Evolutionary conservation across 1,140 invertebrate genomes (phyloP).

Genomic region (Glossosoma conforme): DNA sequence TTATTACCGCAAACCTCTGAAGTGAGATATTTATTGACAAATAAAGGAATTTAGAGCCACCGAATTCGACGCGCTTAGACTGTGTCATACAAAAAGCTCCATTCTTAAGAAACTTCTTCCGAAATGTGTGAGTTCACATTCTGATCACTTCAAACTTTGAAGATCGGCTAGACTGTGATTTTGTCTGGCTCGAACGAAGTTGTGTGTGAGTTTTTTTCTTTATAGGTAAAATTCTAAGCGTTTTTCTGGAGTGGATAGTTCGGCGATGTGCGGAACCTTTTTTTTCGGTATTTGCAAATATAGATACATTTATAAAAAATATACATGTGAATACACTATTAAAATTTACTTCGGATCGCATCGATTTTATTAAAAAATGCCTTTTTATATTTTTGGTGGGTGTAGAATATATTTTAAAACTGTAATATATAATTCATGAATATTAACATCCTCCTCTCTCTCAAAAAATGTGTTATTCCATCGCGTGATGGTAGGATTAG

Average conservation of each 20-base stretch:
- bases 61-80: background rate
- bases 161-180: background rate
- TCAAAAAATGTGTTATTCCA: too few relatives aligned
- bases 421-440: too few relatives aligned
- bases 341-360: too few relatives aligned
- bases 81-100: background rate
- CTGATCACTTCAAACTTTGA: background rate
- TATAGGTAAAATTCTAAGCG: background rate
- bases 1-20: constrained; percentile 11
- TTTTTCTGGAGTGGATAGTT: background rate
- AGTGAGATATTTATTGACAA: constrained; percentile 21
- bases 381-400: too few relatives aligned
- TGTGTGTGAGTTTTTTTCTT: constrained; percentile 1
- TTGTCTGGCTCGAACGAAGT: constrained; percentile 1
- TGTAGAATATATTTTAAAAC: too few relatives aligned
- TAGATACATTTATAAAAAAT: too few relatives aligned
- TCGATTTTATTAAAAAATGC: too few relatives aligned
- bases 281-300: too few relatives aligned
- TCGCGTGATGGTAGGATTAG: too few relatives aligned
- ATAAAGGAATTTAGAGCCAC: constrained; percentile 17
- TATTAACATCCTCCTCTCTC: too few relatives aligned
- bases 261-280: too few relatives aligned
- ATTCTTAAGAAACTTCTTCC: background rate
- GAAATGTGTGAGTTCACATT: constrained; percentile 1
- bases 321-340: too few relatives aligned